Percentiles rank a stretch among this genome's conserved stretches.
phyloP scores from a whole-genome alignment of 1,140 invertebrate species.

The Agraylea sexmaculata region DNA sequence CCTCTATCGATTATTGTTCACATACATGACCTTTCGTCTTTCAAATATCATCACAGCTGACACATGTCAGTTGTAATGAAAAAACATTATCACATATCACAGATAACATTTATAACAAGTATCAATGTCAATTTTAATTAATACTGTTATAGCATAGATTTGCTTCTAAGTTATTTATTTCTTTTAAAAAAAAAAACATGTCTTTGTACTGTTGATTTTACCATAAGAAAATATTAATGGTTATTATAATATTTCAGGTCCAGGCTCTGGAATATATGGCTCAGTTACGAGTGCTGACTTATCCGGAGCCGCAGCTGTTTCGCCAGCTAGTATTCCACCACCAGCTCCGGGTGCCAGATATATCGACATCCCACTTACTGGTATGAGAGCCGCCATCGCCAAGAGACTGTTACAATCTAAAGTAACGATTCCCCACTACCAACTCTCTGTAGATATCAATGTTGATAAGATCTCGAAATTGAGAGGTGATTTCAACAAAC shows the following conservation, averaged over 20 bases:
- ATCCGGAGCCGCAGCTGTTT: constrained; percentile 35
- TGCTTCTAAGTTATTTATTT: no score
- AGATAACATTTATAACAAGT: no score
- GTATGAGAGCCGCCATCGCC: constrained; percentile 83
- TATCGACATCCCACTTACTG: constrained; percentile 76
- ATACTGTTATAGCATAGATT: no score
- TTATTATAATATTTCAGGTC: constrained; percentile 49
- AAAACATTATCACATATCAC: no score
- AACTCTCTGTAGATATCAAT: constrained; percentile 76
- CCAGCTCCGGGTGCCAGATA: constrained; percentile 37
- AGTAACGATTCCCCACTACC: constrained; percentile 92
- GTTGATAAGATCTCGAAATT: constrained; percentile 63
- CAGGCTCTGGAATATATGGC: constrained; percentile 79
- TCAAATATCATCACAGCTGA: no score
- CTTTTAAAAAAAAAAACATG: no score
- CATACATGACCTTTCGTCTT: no score
- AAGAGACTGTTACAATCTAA: constrained; percentile 88
- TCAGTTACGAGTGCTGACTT: constrained; percentile 83
- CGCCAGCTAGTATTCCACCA: constrained; percentile 24
- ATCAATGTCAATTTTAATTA: no score
- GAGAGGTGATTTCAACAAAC: constrained; percentile 59
- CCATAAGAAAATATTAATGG: no score
- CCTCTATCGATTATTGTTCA: no score
- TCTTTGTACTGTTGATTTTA: no score
- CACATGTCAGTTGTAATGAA: no score